Percentiles rank a stretch among this genome's conserved stretches.
phyloP scores from a whole-genome alignment of 2,888 invertebrate genomes.

The Molorchus minor region DNA sequence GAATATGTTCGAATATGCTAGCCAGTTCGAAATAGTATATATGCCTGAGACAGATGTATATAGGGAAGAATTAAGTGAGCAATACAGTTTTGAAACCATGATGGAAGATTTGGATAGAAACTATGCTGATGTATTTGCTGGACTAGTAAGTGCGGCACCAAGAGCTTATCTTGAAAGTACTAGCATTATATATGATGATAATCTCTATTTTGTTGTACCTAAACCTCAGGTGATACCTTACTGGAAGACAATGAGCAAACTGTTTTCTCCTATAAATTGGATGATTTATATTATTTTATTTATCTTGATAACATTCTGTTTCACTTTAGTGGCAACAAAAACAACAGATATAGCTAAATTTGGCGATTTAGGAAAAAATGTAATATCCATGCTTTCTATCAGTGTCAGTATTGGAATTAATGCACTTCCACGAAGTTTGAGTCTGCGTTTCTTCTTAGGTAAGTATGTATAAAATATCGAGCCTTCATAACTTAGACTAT shows the following conservation, averaged over 20 bases:
- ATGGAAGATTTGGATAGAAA: slow-evolving; percentile 20
- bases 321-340: slow-evolving; percentile 1
- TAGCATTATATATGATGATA: slow-evolving; percentile 9
- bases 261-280: slow-evolving; percentile 14
- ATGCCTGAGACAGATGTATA: slow-evolving; percentile 17
- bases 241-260: slow-evolving; percentile 11
- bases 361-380: neutral
- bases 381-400: neutral
- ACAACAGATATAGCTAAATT: slow-evolving; percentile 8
- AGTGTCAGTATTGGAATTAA: slow-evolving; percentile 9
- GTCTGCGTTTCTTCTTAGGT: slow-evolving; percentile 20
- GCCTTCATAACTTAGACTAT: too few relatives aligned
- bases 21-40: slow-evolving; percentile 14
- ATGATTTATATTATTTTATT: slow-evolving; percentile 1
- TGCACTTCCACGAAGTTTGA: slow-evolving; percentile 8
- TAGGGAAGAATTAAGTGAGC: slow-evolving; percentile 10
- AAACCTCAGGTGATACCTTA: slow-evolving; percentile 19
- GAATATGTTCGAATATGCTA: slow-evolving; percentile 15
- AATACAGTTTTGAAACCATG: slow-evolving; percentile 18
- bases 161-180: neutral
- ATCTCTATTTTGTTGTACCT: slow-evolving; percentile 20
- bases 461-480: neutral
- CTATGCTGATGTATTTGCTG: slow-evolving; percentile 22
- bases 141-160: neutral
- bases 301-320: neutral